Evolutionary conservation across 92 coral and sea anemone species (phyloP), one percentile per base, ranked within the genome.

Genomic region (Zoanthus solanderi): DNA sequence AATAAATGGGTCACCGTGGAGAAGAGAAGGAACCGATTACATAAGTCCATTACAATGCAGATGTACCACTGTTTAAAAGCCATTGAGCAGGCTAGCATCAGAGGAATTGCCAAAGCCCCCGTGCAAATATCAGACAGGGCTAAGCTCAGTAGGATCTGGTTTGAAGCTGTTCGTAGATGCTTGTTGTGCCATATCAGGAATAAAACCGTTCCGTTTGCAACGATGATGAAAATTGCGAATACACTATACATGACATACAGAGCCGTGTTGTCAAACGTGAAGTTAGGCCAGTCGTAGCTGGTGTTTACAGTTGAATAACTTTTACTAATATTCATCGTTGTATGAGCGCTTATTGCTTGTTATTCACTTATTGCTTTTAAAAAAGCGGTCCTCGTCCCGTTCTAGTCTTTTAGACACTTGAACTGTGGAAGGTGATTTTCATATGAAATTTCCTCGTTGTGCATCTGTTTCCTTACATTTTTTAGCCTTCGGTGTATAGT

Each of bases 61-160:
- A 89, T 81, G 44, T 89, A 57, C 9, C 0, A 2, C 44, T 32
- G 42, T 5, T 83, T 1, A 42, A 78, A 78, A 18, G 90, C 84
- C 45, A 81, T 81, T 3, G 95, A 90, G 71, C 98, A 94, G 0
- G 94, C 94, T 4, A 92, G 89, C 3, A 79, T 79, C 29, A 88
- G 80, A 0, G 98, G 98, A 15, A 94, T 92, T 23, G 92, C 98
- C 9, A 90, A 12, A 7, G 87, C 72, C 3, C 98, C 98, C 2
- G 98, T 92, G 28, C 91, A 85, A 30, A 94, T 86, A 68, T 94
- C 98, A 23, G 95, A 92, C 58, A 87, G 83, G 12, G 98, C 98
- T 13, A 94, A 74, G 81, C 98, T 94, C 3, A 83, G 68, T 9
- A 94, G 91, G 31, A 92, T 82, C 34, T 47, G 79, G 85, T 94